Conservation (phyloP, 2,888 invertebrate genomes). For the Leptinotarsa rubiginosa region DNA sequence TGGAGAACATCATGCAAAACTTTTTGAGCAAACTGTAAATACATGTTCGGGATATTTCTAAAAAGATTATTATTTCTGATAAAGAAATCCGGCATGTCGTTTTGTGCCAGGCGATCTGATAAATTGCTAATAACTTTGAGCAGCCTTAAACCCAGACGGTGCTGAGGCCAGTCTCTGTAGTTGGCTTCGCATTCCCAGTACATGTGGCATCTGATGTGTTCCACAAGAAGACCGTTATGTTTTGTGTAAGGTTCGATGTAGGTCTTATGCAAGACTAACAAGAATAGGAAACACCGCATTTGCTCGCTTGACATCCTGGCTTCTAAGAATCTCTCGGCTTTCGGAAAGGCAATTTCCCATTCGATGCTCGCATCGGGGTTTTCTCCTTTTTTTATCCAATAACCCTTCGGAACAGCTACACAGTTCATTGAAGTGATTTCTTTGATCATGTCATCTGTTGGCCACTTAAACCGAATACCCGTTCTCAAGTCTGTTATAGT, state of each 20-base stretch:
- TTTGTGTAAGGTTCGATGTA: slow-evolving; percentile 76
- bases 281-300: slow-evolving; percentile 77
- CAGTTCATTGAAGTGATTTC: slow-evolving; percentile 77
- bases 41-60: slow-evolving; percentile 76
- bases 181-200: slow-evolving; percentile 85
- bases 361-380: slow-evolving; percentile 69
- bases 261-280: slow-evolving; percentile 76
- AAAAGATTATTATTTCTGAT: slow-evolving; percentile 78
- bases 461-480: slow-evolving; percentile 75
- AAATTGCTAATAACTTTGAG: slow-evolving; percentile 74
- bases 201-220: slow-evolving; percentile 80
- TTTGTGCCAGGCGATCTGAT: slow-evolving; percentile 72
- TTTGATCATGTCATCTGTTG: slow-evolving; percentile 75
- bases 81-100: slow-evolving; percentile 79
- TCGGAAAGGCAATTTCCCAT: slow-evolving; percentile 84
- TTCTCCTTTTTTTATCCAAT: slow-evolving; percentile 71
- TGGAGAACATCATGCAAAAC: slow-evolving; percentile 77
- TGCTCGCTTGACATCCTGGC: slow-evolving; percentile 79
- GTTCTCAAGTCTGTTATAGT: slow-evolving; percentile 55
- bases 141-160: slow-evolving; percentile 77
- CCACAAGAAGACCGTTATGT: slow-evolving; percentile 75
- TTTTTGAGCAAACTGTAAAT: slow-evolving; percentile 74
- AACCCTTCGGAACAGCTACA: slow-evolving; percentile 79
- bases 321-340: slow-evolving; percentile 81
- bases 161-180: slow-evolving; percentile 79